phyloP scores from a whole-genome alignment of 2,113 vertebrate genomes.

The Nerophis lumbriciformis region DNA sequence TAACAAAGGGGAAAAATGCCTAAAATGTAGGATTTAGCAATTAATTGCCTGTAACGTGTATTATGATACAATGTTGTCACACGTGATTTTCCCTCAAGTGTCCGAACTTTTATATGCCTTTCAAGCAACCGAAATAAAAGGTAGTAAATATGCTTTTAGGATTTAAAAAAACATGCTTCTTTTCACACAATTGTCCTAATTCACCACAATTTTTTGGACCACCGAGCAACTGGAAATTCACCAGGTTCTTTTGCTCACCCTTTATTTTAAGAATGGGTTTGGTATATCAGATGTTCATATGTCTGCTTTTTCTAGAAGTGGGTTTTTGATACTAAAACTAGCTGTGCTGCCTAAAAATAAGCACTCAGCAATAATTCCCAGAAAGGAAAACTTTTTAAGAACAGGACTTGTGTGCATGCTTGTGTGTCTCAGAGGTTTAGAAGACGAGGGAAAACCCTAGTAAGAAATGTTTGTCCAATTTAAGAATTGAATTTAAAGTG shows the following conservation, averaged over 20 bases:
- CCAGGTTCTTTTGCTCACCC: slow-evolving; percentile 30
- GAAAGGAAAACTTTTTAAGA: slow-evolving; percentile 41
- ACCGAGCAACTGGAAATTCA: slow-evolving; percentile 28
- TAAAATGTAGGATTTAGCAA: no score
- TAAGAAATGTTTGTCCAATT: background rate
- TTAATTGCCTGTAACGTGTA: no score
- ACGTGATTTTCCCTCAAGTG: no score
- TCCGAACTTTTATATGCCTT: no score
- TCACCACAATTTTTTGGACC: background rate
- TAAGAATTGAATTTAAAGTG: background rate
- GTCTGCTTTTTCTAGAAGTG: slow-evolving; percentile 37
- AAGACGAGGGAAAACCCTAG: background rate
- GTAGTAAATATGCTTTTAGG: no score
- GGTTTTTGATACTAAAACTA: slow-evolving; percentile 53
- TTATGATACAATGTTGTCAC: no score
- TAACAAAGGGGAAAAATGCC: no score
- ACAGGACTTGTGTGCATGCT: slow-evolving; percentile 5
- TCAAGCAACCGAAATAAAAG: no score
- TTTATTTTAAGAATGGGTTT: slow-evolving; percentile 41
- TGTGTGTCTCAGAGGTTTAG: slow-evolving; percentile 2
- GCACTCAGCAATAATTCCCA: slow-evolving; percentile 47
- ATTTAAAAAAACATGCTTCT: no score
- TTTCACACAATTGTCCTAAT: no score
- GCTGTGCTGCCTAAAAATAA: slow-evolving; percentile 57
- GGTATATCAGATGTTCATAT: slow-evolving; percentile 57